Percentiles rank a stretch among this genome's conserved stretches.
Evolutionary conservation across 2,888 invertebrate genomes (phyloP).

Genomic region (Heliconius charithonia): DNA sequence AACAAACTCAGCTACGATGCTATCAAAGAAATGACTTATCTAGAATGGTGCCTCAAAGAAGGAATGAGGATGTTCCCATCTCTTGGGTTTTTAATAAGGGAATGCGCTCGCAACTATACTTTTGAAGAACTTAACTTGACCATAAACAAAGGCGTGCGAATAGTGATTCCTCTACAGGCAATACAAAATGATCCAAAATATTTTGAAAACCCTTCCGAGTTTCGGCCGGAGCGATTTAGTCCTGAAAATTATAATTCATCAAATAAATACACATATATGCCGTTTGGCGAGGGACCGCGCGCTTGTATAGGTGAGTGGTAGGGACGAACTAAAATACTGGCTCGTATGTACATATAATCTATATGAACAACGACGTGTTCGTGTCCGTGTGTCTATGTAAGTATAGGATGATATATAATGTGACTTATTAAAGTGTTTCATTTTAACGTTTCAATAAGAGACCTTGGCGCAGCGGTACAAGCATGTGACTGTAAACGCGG

Average conservation of each 20-base stretch:
- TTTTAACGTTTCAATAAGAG: background rate
- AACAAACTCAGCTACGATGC: constrained; percentile 64
- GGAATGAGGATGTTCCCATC: constrained; percentile 70
- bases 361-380: too few species aligned
- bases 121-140: constrained; percentile 59
- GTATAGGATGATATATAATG: background rate
- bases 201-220: constrained; percentile 60
- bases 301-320: constrained; percentile 64
- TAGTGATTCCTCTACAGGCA: constrained; percentile 57
- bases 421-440: background rate
- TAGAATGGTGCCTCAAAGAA: constrained; percentile 65
- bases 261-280: constrained; percentile 63
- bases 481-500: background rate
- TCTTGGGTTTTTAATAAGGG: constrained; percentile 61
- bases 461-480: too few species aligned
- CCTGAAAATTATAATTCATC: constrained; percentile 53
- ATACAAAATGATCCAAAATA: constrained; percentile 66
- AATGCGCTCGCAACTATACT: constrained; percentile 58
- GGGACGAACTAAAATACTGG: too few species aligned
- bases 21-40: constrained; percentile 66
- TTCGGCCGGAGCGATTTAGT: constrained; percentile 65
- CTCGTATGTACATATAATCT: background rate
- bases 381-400: too few species aligned
- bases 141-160: constrained; percentile 60
- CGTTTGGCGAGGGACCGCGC: constrained; percentile 69